Base-by-base conservation (phyloP, 2,888 invertebrate genomes). In the Microplitis deprimator region DNA sequence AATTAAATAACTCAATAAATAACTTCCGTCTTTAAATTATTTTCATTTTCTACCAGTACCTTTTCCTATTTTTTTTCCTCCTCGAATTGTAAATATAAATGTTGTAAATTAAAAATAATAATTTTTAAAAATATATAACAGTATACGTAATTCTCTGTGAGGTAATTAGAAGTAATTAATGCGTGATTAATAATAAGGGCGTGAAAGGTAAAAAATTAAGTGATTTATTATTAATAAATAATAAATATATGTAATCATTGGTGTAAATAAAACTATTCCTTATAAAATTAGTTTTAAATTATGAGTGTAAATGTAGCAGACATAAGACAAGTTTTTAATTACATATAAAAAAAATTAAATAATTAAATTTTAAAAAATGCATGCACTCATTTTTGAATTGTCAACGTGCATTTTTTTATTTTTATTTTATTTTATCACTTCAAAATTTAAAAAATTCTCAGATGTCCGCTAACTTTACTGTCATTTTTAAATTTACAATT, bases 1-100 rank as follows among this genome's bases (percentile, higher is more conserved):
- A 92, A 61, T 13, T 10, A 50, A 50, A 50, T 4, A 29, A 29
- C 29, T 29, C 29, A 29, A 29, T 29, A 29, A 3, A 29, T 29
- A 29, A 29, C 29, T 29, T 29, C 29, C 29, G 29, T 29, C 29
- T 50, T 13, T 13, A 13, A 50, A 50, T 50, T 5, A 8, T 50
- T 50, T 50, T 5, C 4, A 50, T 50, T 13, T 13, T 50, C 50
- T 50, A 50, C 50, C 50, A 13, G 10, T 50, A 13, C 13, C 50
- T 50, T 29, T 29, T 50, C 4, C 13, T 50, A 7, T 4, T 29
- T 50, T 50, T 50, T 50, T 50, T 50, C 50, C 10, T 13, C 50
- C 50, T 41, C 41, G 41, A 50, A 50, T 50, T 50, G 50, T 50
- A 50, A 29, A 50, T 50, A 8, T 50, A 50, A 10, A 50, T 50